A percentile compares a stretch with the other conserved stretches of the same genome.
Conservation (phyloP, 2,113 vertebrate species). For the Cairina moschata region DNA sequence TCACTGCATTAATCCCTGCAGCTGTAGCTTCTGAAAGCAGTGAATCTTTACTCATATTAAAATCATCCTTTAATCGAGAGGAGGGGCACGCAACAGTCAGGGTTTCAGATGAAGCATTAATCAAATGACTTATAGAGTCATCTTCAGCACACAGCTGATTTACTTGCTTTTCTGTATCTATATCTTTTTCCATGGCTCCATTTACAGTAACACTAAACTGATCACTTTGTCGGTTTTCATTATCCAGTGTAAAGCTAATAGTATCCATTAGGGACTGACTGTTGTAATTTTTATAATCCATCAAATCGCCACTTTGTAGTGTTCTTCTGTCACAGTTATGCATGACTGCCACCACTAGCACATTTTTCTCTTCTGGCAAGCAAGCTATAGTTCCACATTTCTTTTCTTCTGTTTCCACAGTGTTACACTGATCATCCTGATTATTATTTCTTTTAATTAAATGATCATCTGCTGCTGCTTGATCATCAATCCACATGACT, state of each 20-base stretch:
- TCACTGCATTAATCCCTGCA: constrained; percentile 68
- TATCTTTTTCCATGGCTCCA: constrained; percentile 75
- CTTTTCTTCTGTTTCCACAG: constrained; percentile 68
- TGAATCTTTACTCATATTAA: constrained; percentile 60
- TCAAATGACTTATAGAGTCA: constrained; percentile 58
- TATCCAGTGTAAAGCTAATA: constrained; percentile 78
- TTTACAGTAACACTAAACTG: constrained; percentile 75
- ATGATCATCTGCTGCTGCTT: constrained; percentile 78
- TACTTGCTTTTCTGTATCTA: constrained; percentile 72
- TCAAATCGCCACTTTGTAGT: constrained; percentile 65
- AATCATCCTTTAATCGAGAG: constrained; percentile 69
- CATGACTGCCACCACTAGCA: constrained; percentile 81
- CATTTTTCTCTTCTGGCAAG: constrained; percentile 79
- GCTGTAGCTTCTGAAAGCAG: constrained; percentile 42
- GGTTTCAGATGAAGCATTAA: constrained; percentile 67
- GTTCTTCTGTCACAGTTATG: constrained; percentile 78
- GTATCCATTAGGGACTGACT: constrained; percentile 76
- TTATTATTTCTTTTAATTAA: constrained; percentile 71
- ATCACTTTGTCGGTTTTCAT: constrained; percentile 73
- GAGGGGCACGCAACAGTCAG: constrained; percentile 43
- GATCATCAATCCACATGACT: constrained; percentile 85
- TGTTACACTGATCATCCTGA: constrained; percentile 63
- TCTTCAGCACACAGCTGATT: constrained; percentile 59
- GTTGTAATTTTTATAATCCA: constrained; percentile 75
- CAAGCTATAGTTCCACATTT: constrained; percentile 65